Base-by-base conservation (phyloP, 2,797 vertebrate species). In the Cynodonichthys magdalenae region DNA sequence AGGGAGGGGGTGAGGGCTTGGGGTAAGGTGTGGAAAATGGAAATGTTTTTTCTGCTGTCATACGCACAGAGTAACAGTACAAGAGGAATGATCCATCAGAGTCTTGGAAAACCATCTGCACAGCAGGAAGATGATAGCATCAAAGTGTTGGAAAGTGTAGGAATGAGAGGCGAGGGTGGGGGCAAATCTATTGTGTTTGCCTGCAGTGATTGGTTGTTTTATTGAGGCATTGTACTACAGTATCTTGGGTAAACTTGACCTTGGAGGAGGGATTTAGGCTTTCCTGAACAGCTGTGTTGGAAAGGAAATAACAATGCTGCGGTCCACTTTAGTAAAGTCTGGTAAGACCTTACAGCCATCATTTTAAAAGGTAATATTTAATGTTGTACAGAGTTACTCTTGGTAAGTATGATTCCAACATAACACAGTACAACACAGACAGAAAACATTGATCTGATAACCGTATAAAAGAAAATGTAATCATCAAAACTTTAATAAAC, bases 41-140 rank as follows among this genome's bases (percentile, higher is more conserved):
- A 75, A 72, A 72, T 70, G 74, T 55, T 77, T 79, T 24, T 66
- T 78, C 56, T 75, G 66, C 81, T 81, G 76, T 66, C 5, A 67
- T 59, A 74, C 59, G 67, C 69, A 58, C 42, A 9, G 4, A 76
- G 66, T 81, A 75, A 81, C 53, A 51, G 74, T 71, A 59, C 68
- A 64, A 77, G 54, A 79, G 71, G 74, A 75, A 84, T 74, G 77
- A 85, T 69, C 63, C 67, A 65, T 73, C 27, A 46, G 64, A 64
- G 78, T 77, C 69, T 62, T 84, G 70, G 79, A 88, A 89, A 87
- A 81, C 68, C 83, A 88, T 89, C 82, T 89, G 80, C 74, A 66
- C 62, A 61, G 69, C 78, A 87, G 87, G 88, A 89, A 87, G 72
- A 71, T 74, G 81, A 83, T 82, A 80, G 72, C 73, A 81, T 85